These are phyloP conservation scores for Seriola rivoliana DNA, from an alignment of 2,113 vertebrate genomes.

Conservation along the genomic window DNA sequence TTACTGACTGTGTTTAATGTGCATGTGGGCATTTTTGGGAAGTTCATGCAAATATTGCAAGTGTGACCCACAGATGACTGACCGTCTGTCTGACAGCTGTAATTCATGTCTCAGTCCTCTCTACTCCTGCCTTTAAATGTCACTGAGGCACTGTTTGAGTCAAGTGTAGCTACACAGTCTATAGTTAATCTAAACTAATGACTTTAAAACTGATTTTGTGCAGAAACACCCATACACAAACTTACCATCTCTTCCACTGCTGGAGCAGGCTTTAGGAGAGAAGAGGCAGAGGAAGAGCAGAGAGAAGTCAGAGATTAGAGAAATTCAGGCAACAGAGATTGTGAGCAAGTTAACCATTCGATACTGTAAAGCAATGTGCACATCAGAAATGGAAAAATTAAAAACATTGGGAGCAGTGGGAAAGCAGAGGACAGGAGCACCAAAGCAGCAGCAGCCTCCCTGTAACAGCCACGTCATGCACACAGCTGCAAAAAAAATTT, in stretches of 20 bases:
- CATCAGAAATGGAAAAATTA: background rate
- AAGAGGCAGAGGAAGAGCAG: conserved; percentile 80
- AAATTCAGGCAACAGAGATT: conserved; percentile 21
- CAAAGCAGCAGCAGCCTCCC: background rate
- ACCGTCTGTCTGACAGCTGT: no score
- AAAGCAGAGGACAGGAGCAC: background rate
- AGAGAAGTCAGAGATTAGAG: conserved; percentile 75
- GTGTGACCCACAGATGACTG: background rate
- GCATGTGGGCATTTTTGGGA: no score
- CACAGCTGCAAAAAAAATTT: background rate
- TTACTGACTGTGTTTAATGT: no score
- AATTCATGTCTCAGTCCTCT: background rate
- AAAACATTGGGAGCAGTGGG: background rate
- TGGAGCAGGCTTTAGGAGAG: conserved; percentile 90
- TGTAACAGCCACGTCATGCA: background rate
- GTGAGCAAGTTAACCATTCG: background rate
- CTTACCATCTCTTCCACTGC: conserved; percentile 96
- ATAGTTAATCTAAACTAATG: background rate
- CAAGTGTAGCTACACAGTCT: background rate
- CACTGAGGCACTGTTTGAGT: background rate
- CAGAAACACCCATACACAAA: conserved; percentile 57
- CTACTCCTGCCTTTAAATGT: background rate
- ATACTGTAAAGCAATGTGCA: background rate
- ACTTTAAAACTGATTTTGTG: background rate
- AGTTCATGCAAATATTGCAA: background rate